Percentiles rank a stretch among this genome's conserved stretches.
Conservation (phyloP, 1,140 invertebrate species). For the Glomeris maerens region DNA sequence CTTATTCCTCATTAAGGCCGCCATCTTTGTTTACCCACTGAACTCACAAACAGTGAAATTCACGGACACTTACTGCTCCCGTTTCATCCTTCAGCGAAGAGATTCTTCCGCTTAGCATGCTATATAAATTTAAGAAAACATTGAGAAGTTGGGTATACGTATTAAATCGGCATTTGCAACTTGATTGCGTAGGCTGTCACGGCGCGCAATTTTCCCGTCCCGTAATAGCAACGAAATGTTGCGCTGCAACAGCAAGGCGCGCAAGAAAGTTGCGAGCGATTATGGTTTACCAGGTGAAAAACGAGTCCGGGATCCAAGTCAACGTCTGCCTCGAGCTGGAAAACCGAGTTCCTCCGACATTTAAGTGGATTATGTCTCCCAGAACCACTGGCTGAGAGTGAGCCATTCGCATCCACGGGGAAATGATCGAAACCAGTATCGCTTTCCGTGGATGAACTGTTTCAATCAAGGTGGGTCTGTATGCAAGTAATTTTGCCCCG, state of each 20-base stretch:
- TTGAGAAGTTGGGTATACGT: not conserved
- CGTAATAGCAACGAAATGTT: no score
- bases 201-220: no score
- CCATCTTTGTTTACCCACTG: no score
- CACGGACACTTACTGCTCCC: constrained; percentile 47
- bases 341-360: constrained; percentile 73
- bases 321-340: constrained; percentile 88
- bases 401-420: constrained; percentile 10
- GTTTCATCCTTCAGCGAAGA: constrained; percentile 78
- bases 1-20: no score
- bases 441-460: no score
- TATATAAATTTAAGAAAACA: constrained; percentile 60
- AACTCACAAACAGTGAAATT: no score
- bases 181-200: no score
- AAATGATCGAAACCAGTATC: no score
- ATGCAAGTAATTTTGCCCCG: no score
- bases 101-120: constrained; percentile 77
- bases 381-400: constrained; percentile 16
- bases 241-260: no score
- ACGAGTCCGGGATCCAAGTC: constrained; percentile 55
- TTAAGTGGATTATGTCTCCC: constrained; percentile 58
- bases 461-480: no score
- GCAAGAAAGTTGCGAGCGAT: no score
- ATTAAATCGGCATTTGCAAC: not conserved
- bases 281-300: constrained; percentile 34